A percentile compares a stretch with the other conserved stretches of the same genome.
Conservation (phyloP, 2,888 invertebrate genomes). For the Andrena bicolor region DNA sequence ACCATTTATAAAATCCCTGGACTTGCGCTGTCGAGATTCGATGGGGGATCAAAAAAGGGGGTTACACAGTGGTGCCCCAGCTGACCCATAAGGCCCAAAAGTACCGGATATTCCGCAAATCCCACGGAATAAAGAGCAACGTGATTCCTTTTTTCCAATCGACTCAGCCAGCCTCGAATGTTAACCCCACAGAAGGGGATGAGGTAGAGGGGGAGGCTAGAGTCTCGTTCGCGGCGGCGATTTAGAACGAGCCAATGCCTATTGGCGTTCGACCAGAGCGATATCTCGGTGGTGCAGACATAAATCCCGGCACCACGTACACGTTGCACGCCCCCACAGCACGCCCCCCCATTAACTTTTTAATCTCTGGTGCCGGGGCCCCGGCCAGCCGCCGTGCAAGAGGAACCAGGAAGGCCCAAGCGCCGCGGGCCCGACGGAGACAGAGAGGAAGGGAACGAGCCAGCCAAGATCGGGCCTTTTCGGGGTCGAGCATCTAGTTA, state of each 20-base stretch:
- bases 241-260: conserved; percentile 81
- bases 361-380: conserved; percentile 80
- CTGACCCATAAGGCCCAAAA: too few species aligned
- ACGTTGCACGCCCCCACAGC: conserved; percentile 84
- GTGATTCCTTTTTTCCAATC: neutral
- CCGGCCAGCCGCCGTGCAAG: conserved; percentile 66
- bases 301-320: conserved; percentile 85
- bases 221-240: conserved; percentile 56
- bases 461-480: conserved; percentile 64
- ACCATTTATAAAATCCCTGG: too few species aligned
- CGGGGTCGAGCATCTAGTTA: conserved; percentile 76
- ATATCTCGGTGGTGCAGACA: conserved; percentile 84
- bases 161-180: neutral
- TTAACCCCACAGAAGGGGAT: conserved; percentile 9
- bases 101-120: too few species aligned
- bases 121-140: neutral
- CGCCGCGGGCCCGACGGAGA: conserved; percentile 34
- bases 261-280: conserved; percentile 83
- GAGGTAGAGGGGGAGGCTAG: neutral
- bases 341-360: conserved; percentile 85
- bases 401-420: conserved; percentile 59
- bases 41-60: neutral
- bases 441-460: conserved; percentile 41
- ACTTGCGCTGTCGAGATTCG: neutral
- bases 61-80: too few species aligned